Evolutionary conservation across 2,797 vertebrate species (phyloP), one percentile per base, ranked within the genome.

Genomic region (Corythornis leucogaster): DNA sequence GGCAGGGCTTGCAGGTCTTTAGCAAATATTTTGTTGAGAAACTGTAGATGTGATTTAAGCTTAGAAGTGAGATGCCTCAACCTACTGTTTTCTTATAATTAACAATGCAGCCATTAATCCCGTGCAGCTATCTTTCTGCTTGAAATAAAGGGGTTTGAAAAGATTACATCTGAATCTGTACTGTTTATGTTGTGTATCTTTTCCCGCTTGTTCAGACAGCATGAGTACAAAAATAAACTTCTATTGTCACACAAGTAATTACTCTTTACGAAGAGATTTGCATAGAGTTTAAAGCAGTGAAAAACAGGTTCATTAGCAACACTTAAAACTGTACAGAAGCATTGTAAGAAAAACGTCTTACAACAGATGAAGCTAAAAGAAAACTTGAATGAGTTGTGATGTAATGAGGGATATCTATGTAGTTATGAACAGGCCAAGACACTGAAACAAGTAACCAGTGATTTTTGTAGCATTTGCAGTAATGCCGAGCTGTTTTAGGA

Each of bases 11-110:
- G 59, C 55, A 93, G 57, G 26, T 80, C 79, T 80, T 92, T 42
- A 85, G 61, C 75, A 95, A 80, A 33, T 92, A 82, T 40, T 93
- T 86, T 91, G 48, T 85, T 94, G 87, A 90, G 92, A 95, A 94
- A 89, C 50, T 55, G 15, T 76, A 64, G 54, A 81, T 69, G 26
- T 40, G 70, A 63, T 80, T 94, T 80, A 64, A 87, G 54, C 68
- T 74, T 80, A 88, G 79, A 73, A 83, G 51, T 62, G 84, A 57
- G 84, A 75, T 92, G 78, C 73, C 50, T 87, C 66, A 82, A 28
- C 80, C 75, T 88, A 48, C 78, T 58, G 50, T 75, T 86, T 62
- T 90, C 62, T 91, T 93, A 42, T n/a, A 45, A 55, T 66, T 81
- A 81, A 45, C 75, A 78, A 54, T 85, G 88, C 91, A 93, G 75